These are phyloP conservation scores for Campaea margaritaria DNA, from an alignment of 2,888 invertebrate genomes.

Conservation along the genomic window DNA sequence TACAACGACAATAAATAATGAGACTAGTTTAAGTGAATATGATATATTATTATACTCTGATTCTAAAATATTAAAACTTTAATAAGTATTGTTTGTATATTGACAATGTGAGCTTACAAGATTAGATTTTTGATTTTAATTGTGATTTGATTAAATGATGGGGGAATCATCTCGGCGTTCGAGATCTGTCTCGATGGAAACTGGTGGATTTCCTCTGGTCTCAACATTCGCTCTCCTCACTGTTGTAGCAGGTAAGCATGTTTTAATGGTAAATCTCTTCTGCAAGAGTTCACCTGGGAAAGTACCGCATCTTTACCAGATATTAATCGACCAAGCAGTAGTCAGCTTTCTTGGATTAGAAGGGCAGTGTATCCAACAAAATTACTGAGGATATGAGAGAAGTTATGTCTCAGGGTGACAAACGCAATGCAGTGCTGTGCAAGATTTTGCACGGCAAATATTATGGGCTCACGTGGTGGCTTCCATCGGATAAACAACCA, in stretches of 20 bases:
- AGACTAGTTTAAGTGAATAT: constrained; percentile 30
- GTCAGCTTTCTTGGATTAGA: too few species aligned
- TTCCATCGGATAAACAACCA: too few species aligned
- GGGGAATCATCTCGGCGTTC: constrained; percentile 62
- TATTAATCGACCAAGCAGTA: too few species aligned
- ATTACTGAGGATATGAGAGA: too few species aligned
- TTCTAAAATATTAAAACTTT: constrained; percentile 41
- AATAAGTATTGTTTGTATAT: constrained; percentile 49
- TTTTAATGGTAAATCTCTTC: not conserved
- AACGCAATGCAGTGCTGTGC: too few species aligned
- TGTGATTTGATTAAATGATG: constrained; percentile 67
- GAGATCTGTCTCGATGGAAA: constrained; percentile 73
- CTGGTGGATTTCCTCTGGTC: constrained; percentile 75
- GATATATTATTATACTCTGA: constrained; percentile 36
- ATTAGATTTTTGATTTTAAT: constrained; percentile 42
- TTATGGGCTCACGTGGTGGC: too few species aligned
- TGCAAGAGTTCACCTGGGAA: too few species aligned
- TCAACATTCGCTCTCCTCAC: constrained; percentile 80
- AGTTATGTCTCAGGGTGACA: too few species aligned
- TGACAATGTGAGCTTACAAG: constrained; percentile 57
- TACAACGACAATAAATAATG: constrained; percentile 53
- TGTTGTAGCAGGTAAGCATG: constrained; percentile 75
- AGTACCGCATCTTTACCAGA: too few species aligned
- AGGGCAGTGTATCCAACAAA: too few species aligned
- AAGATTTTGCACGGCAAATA: too few species aligned